A percentile compares a stretch with the other conserved stretches of the same genome.
These are phyloP conservation scores for Chitala chitala DNA, from an alignment of 2,113 vertebrate species.

Conservation along the genomic window DNA sequence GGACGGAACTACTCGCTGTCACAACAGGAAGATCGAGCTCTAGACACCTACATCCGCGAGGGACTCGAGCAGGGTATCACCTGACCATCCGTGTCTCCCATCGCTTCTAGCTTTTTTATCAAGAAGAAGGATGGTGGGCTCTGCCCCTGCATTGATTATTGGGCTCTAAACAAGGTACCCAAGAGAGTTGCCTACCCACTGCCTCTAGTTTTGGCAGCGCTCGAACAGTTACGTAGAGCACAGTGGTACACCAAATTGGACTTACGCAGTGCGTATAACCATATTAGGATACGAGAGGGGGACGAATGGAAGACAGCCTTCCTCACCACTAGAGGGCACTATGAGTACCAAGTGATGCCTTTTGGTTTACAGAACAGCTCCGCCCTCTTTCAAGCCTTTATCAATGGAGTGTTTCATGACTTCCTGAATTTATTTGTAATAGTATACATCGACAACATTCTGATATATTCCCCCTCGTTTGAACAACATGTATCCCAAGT, in stretches of 20 bases:
- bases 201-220: neutral
- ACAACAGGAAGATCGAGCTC: too few relatives aligned
- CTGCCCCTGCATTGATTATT: neutral
- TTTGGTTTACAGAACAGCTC: too few relatives aligned
- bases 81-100: neutral
- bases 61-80: too few relatives aligned
- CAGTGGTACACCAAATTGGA: neutral
- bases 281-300: neutral
- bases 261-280: neutral
- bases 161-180: neutral
- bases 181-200: neutral
- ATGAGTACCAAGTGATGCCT: neutral
- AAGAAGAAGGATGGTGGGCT: neutral
- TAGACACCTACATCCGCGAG: too few relatives aligned
- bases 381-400: neutral
- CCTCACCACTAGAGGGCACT: neutral
- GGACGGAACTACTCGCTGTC: too few relatives aligned
- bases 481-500: neutral
- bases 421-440: neutral
- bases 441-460: neutral
- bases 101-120: neutral
- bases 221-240: neutral
- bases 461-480: neutral
- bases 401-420: neutral
- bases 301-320: slow-evolving; percentile 5